Evolutionary conservation across 2,797 vertebrate species (phyloP), one percentile per base, ranked within the genome.

Genomic region (Hafferia zeledoni): DNA sequence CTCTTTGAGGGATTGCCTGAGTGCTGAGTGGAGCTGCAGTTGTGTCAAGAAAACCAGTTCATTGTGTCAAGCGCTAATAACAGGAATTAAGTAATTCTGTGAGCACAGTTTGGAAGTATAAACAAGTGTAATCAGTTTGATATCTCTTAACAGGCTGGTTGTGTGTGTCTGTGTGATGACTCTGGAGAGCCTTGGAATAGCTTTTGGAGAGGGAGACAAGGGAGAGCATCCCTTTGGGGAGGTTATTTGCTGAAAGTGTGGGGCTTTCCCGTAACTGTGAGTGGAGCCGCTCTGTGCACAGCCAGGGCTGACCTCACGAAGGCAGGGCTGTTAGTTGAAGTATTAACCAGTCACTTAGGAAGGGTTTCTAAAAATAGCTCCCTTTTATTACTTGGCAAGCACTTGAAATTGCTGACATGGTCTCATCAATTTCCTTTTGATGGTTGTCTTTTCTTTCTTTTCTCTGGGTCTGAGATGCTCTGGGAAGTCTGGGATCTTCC

Each of bases 281-380:
- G 1, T 46, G 50, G 55, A 76, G 49, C 57, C 1, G 2, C 41
- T 91, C 60, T 2, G 0, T 15, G 20, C 16, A 5, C n/a, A 41
- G 35, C 11, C 5, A 0, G 22, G 37, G 7, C 44, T 33, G 31
- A 67, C 52, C 77, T 88, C 69, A 33, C 0, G 2, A 47, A 23
- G 0, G 0, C 13, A 15, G 69, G 11, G 53, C 11, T 31, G 27
- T 15, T 70, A 55, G 19, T 27, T 27, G 24, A 55, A 79, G 61
- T 67, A 52, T 20, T 52, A 76, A 79, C 44, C 47, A 80, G 30
- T n/a, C 28, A 28, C 39, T 20, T 50, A 27, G 63, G 75, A 87
- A 87, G 23, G 10, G n/a, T 63, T 94, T 80, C 82, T 88, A 59
- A 74, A 93, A 91, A 14, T 20, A 47, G 12, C 19, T 90, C 3